phyloP scores from a whole-genome alignment of 2,113 vertebrate species.

The Tylochromis polylepis region DNA sequence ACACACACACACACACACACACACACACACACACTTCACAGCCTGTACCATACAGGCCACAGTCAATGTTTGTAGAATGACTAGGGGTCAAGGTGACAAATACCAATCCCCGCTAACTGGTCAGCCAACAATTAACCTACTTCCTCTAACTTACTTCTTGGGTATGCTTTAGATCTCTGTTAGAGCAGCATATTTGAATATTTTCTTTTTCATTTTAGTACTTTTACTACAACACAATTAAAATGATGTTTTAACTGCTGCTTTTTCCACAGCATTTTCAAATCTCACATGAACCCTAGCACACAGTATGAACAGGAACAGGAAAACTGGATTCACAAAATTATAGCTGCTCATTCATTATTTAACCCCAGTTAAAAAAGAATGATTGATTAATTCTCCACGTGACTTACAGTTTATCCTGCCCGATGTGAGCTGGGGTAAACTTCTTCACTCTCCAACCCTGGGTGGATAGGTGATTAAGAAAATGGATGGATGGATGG shows the following conservation, averaged over 20 bases:
- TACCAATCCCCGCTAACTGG: slow-evolving; percentile 38
- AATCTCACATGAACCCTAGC: background rate
- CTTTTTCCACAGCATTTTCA: background rate
- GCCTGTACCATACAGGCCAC: background rate
- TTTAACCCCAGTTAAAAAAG: background rate
- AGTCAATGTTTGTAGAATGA: slow-evolving; percentile 61
- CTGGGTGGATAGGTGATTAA: background rate
- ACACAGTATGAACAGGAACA: background rate
- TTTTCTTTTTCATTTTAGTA: background rate
- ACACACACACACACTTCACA: background rate
- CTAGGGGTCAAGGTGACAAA: slow-evolving; percentile 69
- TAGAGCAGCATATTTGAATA: background rate
- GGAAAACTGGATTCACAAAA: background rate
- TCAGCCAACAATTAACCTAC: slow-evolving; percentile 37
- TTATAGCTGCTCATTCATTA: background rate
- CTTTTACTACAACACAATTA: background rate
- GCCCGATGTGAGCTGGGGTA: background rate
- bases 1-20: background rate
- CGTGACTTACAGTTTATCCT: background rate
- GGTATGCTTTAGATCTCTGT: background rate
- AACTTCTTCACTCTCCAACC: background rate
- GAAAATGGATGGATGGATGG: background rate
- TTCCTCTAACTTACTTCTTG: background rate
- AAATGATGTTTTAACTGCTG: background rate
- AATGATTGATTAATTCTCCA: background rate